Percentiles rank a stretch among this genome's conserved stretches.
Conservation (phyloP, 2,888 invertebrate genomes). For the Synergus gifuensis region DNA sequence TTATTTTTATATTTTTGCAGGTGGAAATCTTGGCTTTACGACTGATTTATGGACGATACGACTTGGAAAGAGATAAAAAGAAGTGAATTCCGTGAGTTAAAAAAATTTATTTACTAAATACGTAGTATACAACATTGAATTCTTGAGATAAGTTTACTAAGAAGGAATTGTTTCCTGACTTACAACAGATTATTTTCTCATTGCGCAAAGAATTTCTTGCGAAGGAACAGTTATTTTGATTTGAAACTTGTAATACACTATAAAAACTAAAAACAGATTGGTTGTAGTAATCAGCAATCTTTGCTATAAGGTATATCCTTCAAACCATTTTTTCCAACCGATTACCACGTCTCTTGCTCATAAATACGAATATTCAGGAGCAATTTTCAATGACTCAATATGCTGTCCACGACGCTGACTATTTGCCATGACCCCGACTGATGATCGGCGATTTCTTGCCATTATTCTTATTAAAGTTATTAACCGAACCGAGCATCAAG, state of each 20-base stretch:
- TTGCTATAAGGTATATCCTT: not conserved
- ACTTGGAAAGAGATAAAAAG: not conserved
- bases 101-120: constrained; percentile 6
- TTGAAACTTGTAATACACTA: not conserved
- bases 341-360: constrained; percentile 16
- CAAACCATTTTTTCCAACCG: not conserved
- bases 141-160: not conserved
- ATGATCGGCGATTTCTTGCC: constrained; percentile 18
- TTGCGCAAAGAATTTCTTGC: constrained; percentile 9
- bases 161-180: constrained; percentile 6
- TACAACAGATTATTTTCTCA: not conserved
- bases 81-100: not conserved
- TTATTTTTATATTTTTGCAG: no score
- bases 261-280: not conserved
- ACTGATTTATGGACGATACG: no score
- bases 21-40: no score
- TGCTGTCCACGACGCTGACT: not conserved
- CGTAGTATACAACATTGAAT: constrained; percentile 10
- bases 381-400: constrained; percentile 30
- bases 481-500: not conserved
- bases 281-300: not conserved
- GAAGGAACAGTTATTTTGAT: constrained; percentile 5
- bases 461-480: constrained; percentile 28
- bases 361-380: constrained; percentile 22
- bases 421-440: constrained; percentile 28